These are phyloP conservation scores for Epinotia bilunana DNA, from an alignment of 2,888 invertebrate genomes.

Conservation along the genomic window DNA sequence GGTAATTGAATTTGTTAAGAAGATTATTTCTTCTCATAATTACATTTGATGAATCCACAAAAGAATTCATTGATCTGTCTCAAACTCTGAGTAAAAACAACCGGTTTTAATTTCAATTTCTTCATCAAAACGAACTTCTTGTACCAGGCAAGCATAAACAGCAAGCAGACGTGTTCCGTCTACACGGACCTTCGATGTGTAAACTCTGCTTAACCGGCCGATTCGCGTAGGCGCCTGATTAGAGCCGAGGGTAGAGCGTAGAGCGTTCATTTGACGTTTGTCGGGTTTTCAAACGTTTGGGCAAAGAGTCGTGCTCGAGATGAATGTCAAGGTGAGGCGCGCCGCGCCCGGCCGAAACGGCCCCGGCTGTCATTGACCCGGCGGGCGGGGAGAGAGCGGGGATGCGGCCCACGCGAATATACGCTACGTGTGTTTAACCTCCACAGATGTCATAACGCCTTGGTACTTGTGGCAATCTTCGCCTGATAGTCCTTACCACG, in stretches of 20 bases:
- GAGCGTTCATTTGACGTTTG: constrained; percentile 63
- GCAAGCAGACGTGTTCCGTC: constrained; percentile 48
- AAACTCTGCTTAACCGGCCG: constrained; percentile 53
- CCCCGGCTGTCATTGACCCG: constrained; percentile 79
- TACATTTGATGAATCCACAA: neutral
- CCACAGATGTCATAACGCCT: constrained; percentile 70
- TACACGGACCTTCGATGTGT: constrained; percentile 51
- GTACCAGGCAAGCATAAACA: constrained; percentile 61
- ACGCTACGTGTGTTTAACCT: constrained; percentile 74
- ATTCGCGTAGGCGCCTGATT: constrained; percentile 55
- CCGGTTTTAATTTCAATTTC: constrained; percentile 45
- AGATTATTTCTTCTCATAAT: neutral
- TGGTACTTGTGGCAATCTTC: constrained; percentile 66
- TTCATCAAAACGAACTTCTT: constrained; percentile 45
- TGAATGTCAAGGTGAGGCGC: constrained; percentile 85
- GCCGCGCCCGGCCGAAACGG: constrained; percentile 77
- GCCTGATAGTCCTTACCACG: constrained; percentile 45
- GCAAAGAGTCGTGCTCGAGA: constrained; percentile 78
- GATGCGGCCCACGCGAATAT: constrained; percentile 81
- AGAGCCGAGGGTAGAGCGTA: constrained; percentile 54
- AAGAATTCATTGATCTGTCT: constrained; percentile 36
- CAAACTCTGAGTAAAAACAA: constrained; percentile 33
- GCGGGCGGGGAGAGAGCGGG: constrained; percentile 61
- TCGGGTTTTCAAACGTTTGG: constrained; percentile 78
- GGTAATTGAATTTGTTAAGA: neutral